Percentiles rank a stretch among this genome's conserved stretches.
phyloP scores from a whole-genome alignment of 2,888 invertebrate species.

The Halocaridina rubra region DNA sequence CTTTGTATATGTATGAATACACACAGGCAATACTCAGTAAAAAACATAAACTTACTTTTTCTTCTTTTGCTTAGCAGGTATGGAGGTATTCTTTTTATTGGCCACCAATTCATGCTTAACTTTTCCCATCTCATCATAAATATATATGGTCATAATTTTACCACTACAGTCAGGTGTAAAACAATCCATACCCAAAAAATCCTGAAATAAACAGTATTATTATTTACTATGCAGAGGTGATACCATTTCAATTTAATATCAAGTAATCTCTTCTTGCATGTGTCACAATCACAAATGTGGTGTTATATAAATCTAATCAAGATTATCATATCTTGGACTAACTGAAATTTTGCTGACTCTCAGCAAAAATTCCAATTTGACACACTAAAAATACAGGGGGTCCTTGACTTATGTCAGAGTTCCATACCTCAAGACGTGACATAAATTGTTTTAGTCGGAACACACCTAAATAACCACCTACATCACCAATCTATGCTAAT shows the following conservation, averaged over 20 bases:
- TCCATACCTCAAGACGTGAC: no score
- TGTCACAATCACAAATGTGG: not conserved
- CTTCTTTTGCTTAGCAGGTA: conserved; percentile 38
- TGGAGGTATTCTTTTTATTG: conserved; percentile 10
- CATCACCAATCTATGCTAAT: no score
- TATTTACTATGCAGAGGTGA: not conserved
- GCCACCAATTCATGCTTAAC: conserved; percentile 39
- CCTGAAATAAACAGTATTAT: conserved; percentile 22
- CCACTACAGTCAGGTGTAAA: conserved; percentile 58
- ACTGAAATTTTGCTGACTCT: no score
- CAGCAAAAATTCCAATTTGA: no score
- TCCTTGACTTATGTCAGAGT: no score
- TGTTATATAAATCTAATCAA: not conserved
- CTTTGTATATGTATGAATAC: no score
- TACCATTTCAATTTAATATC: not conserved
- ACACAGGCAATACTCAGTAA: no score
- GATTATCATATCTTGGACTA: not conserved
- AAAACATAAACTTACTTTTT: conserved; percentile 39
- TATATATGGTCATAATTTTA: conserved; percentile 37
- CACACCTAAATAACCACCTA: no score
- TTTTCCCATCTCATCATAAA: conserved; percentile 40
- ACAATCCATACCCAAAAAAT: conserved; percentile 48
- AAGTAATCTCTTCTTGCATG: not conserved
- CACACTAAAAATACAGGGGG: no score
- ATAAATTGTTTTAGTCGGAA: no score